These are phyloP conservation scores for Neolamprologus sp. DNA, from an alignment of 2,113 vertebrate genomes.

Conservation along the genomic window DNA sequence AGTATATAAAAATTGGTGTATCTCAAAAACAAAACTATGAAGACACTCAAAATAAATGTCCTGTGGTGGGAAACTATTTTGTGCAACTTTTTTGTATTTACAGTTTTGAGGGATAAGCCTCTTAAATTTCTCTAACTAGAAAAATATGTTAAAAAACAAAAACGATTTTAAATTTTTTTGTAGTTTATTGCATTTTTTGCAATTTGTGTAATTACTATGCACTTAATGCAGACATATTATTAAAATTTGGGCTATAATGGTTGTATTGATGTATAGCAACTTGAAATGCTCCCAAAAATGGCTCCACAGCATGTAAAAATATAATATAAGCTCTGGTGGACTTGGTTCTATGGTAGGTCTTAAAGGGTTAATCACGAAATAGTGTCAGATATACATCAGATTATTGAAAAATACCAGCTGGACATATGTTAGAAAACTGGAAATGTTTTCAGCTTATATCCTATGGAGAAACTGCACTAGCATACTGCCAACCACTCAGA, in stretches of 20 bases:
- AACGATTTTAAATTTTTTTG: too few relatives aligned
- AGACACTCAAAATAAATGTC: too few relatives aligned
- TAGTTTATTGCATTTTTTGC: too few relatives aligned
- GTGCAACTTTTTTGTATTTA: too few relatives aligned
- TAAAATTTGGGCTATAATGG: rapidly evolving
- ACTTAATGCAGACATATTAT: too few relatives aligned
- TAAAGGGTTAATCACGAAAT: neutral
- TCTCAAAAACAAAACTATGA: too few relatives aligned
- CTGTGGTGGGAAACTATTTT: rapidly evolving
- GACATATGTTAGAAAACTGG: neutral
- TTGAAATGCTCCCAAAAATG: too few relatives aligned
- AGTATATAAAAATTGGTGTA: too few relatives aligned
- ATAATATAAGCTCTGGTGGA: rapidly evolving
- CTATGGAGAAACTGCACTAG: neutral
- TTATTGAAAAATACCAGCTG: neutral
- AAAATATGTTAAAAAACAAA: rapidly evolving
- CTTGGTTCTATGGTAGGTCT: too few relatives aligned
- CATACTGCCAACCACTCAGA: neutral
- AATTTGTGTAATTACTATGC: rapidly evolving
- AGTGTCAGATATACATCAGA: neutral
- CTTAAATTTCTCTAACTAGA: rapidly evolving
- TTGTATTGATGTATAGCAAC: too few relatives aligned
- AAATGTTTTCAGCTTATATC: neutral
- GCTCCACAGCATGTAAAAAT: rapidly evolving
- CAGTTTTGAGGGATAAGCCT: too few relatives aligned